phyloP scores from a whole-genome alignment of 2,113 vertebrate genomes.

The Penelope pileata region DNA sequence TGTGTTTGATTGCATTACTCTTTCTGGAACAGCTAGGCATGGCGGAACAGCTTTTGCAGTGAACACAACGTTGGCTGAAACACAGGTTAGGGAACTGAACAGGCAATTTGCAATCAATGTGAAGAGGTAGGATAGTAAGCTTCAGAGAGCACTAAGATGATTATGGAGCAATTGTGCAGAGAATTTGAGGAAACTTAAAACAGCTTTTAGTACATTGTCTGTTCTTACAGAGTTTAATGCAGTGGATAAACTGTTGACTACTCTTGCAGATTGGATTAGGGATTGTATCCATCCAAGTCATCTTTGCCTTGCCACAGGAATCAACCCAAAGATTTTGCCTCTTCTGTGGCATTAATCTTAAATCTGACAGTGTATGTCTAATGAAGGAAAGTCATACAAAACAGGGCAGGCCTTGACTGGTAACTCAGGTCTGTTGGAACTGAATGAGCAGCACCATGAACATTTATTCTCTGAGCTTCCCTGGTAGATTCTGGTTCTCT shows the following conservation, averaged over 20 bases:
- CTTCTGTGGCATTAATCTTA: background rate
- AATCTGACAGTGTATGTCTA: background rate
- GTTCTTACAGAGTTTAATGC: background rate
- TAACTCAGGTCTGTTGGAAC: rapidly evolving
- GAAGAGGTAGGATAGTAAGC: background rate
- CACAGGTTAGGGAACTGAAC: background rate
- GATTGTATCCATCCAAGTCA: background rate
- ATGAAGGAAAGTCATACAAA: background rate
- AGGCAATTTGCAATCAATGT: background rate
- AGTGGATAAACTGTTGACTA: background rate
- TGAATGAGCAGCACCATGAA: background rate
- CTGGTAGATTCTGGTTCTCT: background rate
- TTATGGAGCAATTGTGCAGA: background rate
- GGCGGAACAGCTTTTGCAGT: slow-evolving; percentile 23
- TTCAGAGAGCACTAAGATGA: background rate
- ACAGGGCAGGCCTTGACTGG: background rate
- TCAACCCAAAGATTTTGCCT: background rate
- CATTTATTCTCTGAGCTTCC: background rate
- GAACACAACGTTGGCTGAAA: background rate
- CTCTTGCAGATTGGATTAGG: background rate
- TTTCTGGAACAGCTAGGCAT: background rate
- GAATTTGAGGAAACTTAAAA: background rate
- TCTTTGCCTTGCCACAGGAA: background rate
- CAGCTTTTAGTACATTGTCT: background rate
- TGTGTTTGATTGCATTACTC: background rate